phyloP scores from a whole-genome alignment of 2,888 invertebrate species.

The Drosophila neotestacea region DNA sequence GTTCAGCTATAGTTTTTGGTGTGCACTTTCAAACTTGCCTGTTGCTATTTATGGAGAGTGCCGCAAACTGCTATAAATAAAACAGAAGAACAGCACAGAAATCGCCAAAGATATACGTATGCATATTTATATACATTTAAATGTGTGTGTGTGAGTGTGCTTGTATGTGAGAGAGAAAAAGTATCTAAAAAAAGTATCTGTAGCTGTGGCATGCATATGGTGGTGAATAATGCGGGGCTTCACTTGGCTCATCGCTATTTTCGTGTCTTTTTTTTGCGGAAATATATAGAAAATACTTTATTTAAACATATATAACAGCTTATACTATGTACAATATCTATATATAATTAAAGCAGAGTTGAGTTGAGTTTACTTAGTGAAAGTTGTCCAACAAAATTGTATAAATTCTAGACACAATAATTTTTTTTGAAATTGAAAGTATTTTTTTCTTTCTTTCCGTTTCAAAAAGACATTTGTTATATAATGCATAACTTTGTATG shows the following conservation, averaged over 20 bases:
- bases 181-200: slow-evolving; percentile 11
- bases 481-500: slow-evolving; percentile 14
- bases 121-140: slow-evolving; percentile 24
- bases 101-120: slow-evolving; percentile 42
- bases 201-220: slow-evolving; percentile 32
- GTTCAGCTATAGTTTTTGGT: slow-evolving; percentile 34
- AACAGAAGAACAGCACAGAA: slow-evolving; percentile 33
- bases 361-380: slow-evolving; percentile 29
- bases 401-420: slow-evolving; percentile 12
- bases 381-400: slow-evolving; percentile 29
- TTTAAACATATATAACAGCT: slow-evolving; percentile 14
- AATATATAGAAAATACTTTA: slow-evolving; percentile 44
- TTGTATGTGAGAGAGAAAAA: neutral
- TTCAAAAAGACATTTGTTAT: slow-evolving; percentile 26
- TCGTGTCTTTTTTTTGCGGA: slow-evolving; percentile 59
- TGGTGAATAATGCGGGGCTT: slow-evolving; percentile 57
- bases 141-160: slow-evolving; percentile 19
- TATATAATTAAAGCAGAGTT: slow-evolving; percentile 14
- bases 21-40: slow-evolving; percentile 42
- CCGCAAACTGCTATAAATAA: slow-evolving; percentile 63
- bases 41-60: slow-evolving; percentile 82
- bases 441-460: neutral
- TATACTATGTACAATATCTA: slow-evolving; percentile 18
- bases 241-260: slow-evolving; percentile 77
- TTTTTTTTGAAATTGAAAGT: slow-evolving; percentile 22